These are phyloP conservation scores for Zophobas atratus DNA, from an alignment of 1,140 invertebrate genomes.

Conservation along the genomic window DNA sequence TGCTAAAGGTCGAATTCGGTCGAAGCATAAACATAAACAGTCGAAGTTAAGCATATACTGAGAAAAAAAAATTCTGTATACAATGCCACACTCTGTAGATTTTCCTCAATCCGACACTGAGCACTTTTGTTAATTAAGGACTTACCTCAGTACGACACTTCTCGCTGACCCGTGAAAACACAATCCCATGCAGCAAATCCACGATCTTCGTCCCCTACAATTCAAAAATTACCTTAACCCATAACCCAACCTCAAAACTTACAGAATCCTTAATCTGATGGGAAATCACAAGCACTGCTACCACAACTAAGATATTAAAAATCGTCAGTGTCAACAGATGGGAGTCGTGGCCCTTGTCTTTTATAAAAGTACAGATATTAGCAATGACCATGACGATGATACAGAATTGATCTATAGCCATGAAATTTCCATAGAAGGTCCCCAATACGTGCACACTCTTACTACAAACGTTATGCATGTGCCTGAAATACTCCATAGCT, in stretches of 20 bases:
- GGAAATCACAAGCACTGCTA: constrained; percentile 23
- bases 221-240: neutral
- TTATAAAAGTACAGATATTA: constrained; percentile 47
- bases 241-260: constrained; percentile 18
- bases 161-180: constrained; percentile 45
- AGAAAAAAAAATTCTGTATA: too few species aligned
- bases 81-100: too few species aligned
- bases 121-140: neutral
- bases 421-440: constrained; percentile 50
- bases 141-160: constrained; percentile 48
- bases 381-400: constrained; percentile 49
- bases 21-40: too few species aligned
- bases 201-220: constrained; percentile 54
- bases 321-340: constrained; percentile 40
- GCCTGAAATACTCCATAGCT: constrained; percentile 44
- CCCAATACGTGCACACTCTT: constrained; percentile 51
- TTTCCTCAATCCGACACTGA: neutral
- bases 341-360: neutral
- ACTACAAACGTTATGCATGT: constrained; percentile 53
- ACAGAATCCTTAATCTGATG: constrained; percentile 36
- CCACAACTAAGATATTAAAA: constrained; percentile 9
- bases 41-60: too few species aligned
- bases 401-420: constrained; percentile 52
- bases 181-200: constrained; percentile 53
- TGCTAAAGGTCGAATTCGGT: too few species aligned